Conservation (phyloP, 2,797 vertebrate genomes). For the Pseudocheirus occidentalis region DNA sequence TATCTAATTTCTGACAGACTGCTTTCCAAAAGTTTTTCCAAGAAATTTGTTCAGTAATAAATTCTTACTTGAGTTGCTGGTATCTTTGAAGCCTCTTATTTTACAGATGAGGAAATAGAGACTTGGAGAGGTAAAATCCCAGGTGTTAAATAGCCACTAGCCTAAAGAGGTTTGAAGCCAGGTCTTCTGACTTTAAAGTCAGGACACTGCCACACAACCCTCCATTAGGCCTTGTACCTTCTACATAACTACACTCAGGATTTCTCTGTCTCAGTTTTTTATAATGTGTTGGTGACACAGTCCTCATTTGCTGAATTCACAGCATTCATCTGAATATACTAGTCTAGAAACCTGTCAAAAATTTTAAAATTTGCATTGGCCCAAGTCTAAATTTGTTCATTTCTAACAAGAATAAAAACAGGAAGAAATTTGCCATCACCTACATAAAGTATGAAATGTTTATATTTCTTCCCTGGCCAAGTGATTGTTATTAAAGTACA, state of each 20-base stretch:
- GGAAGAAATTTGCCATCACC: not conserved
- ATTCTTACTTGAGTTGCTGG: not conserved
- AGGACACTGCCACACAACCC: not conserved
- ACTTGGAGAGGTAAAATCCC: not conserved
- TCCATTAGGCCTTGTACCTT: not conserved
- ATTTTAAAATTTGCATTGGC: too few relatives aligned
- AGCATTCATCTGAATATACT: not conserved
- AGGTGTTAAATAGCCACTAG: not conserved
- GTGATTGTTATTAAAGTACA: not conserved
- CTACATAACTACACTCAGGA: not conserved
- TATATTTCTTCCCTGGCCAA: not conserved
- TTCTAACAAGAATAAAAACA: not conserved
- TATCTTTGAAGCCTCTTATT: not conserved
- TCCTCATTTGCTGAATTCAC: too few relatives aligned
- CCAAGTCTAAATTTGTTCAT: not conserved
- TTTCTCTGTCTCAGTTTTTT: not conserved
- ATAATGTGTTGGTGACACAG: too few relatives aligned
- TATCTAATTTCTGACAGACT: not conserved
- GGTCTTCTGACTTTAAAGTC: not conserved
- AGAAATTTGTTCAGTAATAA: not conserved
- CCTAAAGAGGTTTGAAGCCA: not conserved
- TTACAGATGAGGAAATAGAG: not conserved
- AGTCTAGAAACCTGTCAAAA: not conserved
- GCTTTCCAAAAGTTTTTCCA: not conserved
- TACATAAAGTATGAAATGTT: not conserved